A percentile compares a stretch with the other conserved stretches of the same genome.
phyloP scores from a whole-genome alignment of 2,113 vertebrate genomes.

The Sylvia atricapilla region DNA sequence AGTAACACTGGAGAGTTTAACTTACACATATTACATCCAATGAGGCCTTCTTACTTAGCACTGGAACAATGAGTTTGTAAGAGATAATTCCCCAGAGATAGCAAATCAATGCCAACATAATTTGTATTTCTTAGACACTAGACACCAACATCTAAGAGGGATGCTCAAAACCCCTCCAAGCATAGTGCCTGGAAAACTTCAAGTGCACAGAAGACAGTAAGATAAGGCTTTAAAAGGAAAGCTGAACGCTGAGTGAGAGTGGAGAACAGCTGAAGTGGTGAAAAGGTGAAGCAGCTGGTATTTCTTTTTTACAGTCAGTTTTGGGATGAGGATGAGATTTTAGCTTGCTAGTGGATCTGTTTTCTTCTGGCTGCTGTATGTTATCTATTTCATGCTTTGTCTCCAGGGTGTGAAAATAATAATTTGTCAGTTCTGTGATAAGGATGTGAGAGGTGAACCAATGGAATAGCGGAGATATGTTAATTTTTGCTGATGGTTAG shows the following conservation, averaged over 20 bases:
- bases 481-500: neutral
- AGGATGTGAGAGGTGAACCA: neutral
- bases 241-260: neutral
- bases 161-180: neutral
- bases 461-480: neutral
- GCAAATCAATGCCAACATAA: neutral
- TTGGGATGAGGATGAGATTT: neutral
- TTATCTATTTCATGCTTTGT: neutral
- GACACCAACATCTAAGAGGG: neutral
- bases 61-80: neutral
- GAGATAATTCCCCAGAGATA: neutral
- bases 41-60: neutral
- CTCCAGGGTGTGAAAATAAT: neutral
- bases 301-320: neutral
- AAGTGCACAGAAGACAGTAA: neutral
- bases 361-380: fast-evolving
- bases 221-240: neutral
- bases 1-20: neutral
- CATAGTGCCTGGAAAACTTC: neutral
- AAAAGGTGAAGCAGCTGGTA: neutral
- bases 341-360: neutral
- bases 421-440: neutral
- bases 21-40: neutral
- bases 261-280: neutral
- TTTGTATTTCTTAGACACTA: neutral